These are phyloP conservation scores for Parapsyche elsis DNA, from an alignment of 1,140 invertebrate species.

Conservation along the genomic window DNA sequence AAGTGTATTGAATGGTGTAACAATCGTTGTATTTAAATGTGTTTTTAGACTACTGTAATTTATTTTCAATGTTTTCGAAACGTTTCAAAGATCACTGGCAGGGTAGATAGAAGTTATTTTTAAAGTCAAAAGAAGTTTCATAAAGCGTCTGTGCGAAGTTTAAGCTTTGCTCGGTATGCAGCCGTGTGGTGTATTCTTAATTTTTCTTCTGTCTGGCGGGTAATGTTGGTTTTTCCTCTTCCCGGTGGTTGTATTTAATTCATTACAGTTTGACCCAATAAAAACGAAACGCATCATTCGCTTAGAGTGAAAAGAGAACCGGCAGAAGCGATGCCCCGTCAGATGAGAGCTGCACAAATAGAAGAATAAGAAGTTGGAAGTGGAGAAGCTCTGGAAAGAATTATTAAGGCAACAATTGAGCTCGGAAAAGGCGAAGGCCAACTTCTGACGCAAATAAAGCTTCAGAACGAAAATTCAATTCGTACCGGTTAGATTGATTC, in stretches of 20 bases:
- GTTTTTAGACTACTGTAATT: no score
- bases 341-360: constrained; percentile 1
- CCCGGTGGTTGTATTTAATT: constrained; percentile 23
- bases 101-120: background rate
- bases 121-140: constrained; percentile 18
- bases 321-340: background rate
- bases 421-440: constrained; percentile 28
- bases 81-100: background rate
- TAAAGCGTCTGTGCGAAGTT: background rate
- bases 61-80: no score
- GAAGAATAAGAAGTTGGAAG: background rate
- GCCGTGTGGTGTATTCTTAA: constrained; percentile 1
- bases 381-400: constrained; percentile 21
- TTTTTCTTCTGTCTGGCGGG: constrained; percentile 9
- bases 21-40: no score
- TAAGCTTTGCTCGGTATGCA: background rate
- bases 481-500: no score
- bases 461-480: constrained; percentile 21
- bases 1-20: no score
- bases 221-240: background rate
- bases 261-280: constrained; percentile 14
- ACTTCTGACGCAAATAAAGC: constrained; percentile 14
- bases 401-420: constrained; percentile 40
- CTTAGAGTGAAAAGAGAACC: background rate
- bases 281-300: constrained; percentile 4